Evolutionary conservation across 2,797 vertebrate species (phyloP), one percentile per base, ranked within the genome.

Genomic region (Rhabdomys pumilio): DNA sequence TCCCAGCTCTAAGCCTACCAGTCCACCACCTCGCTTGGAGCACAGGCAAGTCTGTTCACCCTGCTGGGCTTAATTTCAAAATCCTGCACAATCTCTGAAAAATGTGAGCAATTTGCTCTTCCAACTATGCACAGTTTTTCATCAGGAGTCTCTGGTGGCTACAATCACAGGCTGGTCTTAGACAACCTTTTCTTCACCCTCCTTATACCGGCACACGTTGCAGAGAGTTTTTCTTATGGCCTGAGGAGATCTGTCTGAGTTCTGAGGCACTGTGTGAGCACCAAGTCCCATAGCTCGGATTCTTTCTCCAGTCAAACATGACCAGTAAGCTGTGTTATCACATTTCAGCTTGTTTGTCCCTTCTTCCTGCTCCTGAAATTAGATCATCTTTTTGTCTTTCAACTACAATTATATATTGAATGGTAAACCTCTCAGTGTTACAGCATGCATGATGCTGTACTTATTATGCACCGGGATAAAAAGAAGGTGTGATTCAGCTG

Each of bases 11-110:
- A 53, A 83, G 61, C 75, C 67, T 44, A 0, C 4, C 0, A 89
- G 63, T 67, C 63, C 47, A 0, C 4, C 0, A 0, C 47, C 57
- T 63, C 47, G 88, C 83, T 31, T 1, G 0, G 57, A 94, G 44
- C 76, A 85, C 73, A 77, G 47, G 80, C 85, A 96, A 90, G 89
- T 96, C 94, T 10, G 6, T 84, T 97, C 44, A 61, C 84, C 96
- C 94, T 0, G 0, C 95, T 96, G 90, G 76, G 86, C 93, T 96
- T 96, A 88, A 98, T 96, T 95, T 97, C 97, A 94, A 96, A 96
- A 90, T 97, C 96, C 94, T 96, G 86, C n/a, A 50, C 93, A 93
- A 90, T 95, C 90, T 85, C 90, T 92, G 96, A 69, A 91, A 95
- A 92, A 82, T 0, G 15, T 67, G 79, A 94, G 65, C 31, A 12